A percentile compares a stretch with the other conserved stretches of the same genome.
Evolutionary conservation across 2,888 invertebrate species (phyloP).

Genomic region (Chaetogeoica ovagalla): DNA sequence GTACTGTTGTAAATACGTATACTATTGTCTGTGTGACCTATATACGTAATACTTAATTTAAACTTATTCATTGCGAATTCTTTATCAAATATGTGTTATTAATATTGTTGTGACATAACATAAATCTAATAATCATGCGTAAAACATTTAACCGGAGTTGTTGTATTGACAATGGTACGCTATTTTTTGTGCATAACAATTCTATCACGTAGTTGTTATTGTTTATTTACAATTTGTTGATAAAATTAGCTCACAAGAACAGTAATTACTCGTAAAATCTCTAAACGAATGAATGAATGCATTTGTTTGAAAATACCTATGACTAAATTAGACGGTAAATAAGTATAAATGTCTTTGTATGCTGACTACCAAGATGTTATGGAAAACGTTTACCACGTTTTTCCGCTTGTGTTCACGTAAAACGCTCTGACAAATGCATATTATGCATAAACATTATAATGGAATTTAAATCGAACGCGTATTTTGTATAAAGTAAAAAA

Average conservation of each 20-base stretch:
- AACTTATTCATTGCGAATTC: too few species aligned
- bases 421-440: neutral
- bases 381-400: neutral
- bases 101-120: neutral
- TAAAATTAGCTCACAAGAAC: neutral
- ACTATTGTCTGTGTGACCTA: too few species aligned
- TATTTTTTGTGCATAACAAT: neutral
- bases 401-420: neutral
- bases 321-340: too few species aligned
- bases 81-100: too few species aligned
- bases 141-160: neutral
- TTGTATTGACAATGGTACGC: neutral
- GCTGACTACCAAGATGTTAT: neutral
- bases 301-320: too few species aligned
- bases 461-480: neutral
- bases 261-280: too few species aligned
- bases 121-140: neutral
- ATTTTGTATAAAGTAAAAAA: slow-evolving; percentile 7
- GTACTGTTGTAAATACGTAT: too few species aligned
- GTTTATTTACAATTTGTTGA: neutral
- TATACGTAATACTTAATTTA: too few species aligned
- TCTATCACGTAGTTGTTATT: neutral
- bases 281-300: too few species aligned
- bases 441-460: neutral
- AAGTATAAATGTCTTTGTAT: too few species aligned